Conservation (phyloP, 2,797 vertebrate genomes). For the Emydoidea blandingii region DNA sequence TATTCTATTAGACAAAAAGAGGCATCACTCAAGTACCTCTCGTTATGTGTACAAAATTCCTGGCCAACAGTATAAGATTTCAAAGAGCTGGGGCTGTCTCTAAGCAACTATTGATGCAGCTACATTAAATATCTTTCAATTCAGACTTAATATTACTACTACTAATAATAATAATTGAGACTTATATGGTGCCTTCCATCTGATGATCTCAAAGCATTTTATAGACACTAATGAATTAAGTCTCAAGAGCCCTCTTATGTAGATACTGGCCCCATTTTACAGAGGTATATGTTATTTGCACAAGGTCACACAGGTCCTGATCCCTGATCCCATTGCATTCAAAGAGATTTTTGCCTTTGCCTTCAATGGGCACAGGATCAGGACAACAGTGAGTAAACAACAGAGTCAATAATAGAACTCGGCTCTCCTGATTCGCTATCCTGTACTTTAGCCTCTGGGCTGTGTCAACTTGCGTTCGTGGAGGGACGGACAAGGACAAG, state of each 20-base stretch:
- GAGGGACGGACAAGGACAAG: too few species aligned
- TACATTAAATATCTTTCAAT: conserved; percentile 43
- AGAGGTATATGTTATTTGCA: conserved; percentile 54
- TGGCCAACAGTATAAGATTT: neutral
- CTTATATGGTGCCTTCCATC: conserved; percentile 41
- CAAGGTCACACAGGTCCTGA: neutral
- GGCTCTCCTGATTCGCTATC: neutral
- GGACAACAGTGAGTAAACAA: conserved; percentile 47
- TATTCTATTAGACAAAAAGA: conserved; percentile 19
- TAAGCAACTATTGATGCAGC: conserved; percentile 38
- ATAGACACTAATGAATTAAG: conserved; percentile 61
- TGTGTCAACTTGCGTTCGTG: too few species aligned
- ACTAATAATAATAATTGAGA: conserved; percentile 8
- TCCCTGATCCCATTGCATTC: conserved; percentile 24
- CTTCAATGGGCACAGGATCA: neutral
- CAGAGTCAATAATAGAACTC: conserved; percentile 16
- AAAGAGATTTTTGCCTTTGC: conserved; percentile 17
- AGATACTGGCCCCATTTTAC: conserved; percentile 61
- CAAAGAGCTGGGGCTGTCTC: neutral
- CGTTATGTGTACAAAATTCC: conserved; percentile 6
- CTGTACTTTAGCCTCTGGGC: neutral
- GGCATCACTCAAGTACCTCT: conserved; percentile 19
- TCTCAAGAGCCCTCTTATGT: conserved; percentile 48
- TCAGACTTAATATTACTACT: conserved; percentile 20
- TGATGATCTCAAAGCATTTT: conserved; percentile 46